Evolutionary conservation across 1,140 invertebrate genomes (phyloP).

Genomic region (Chlorops oryzae): DNA sequence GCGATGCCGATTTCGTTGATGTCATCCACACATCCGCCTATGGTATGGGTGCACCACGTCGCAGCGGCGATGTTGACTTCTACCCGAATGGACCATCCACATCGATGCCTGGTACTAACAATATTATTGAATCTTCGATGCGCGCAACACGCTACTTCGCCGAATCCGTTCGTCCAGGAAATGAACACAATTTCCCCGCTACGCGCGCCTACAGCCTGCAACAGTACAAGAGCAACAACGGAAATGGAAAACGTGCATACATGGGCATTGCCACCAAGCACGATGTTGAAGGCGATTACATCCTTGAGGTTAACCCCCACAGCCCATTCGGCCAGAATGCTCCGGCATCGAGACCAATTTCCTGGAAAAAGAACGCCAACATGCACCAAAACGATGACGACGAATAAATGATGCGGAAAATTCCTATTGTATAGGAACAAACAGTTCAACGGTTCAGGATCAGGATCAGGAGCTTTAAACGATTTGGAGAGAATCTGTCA

Average conservation of each 20-base stretch:
- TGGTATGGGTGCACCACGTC: constrained; percentile 58
- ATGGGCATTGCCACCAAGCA: constrained; percentile 17
- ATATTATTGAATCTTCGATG: constrained; percentile 56
- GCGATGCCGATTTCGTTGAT: constrained; percentile 56
- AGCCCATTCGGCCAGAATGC: constrained; percentile 17
- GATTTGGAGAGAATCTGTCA: too few relatives aligned
- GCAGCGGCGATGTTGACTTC: constrained; percentile 65
- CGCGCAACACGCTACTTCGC: constrained; percentile 55
- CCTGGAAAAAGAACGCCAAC: too few relatives aligned
- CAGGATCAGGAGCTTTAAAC: too few relatives aligned
- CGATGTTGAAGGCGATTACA: constrained; percentile 18
- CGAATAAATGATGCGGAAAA: too few relatives aligned
- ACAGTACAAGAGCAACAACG: constrained; percentile 12
- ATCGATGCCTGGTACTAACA: constrained; percentile 47
- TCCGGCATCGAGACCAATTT: too few relatives aligned
- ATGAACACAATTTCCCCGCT: constrained; percentile 19
- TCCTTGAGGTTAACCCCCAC: constrained; percentile 16
- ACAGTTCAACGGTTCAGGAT: too few relatives aligned
- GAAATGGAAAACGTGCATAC: constrained; percentile 9
- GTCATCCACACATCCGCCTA: constrained; percentile 67
- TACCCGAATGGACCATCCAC: constrained; percentile 58
- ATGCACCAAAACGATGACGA: too few relatives aligned
- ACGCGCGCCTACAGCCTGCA: constrained; percentile 12
- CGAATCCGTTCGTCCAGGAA: constrained; percentile 51
- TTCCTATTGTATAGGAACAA: too few relatives aligned